Base-by-base conservation (phyloP, 2,888 invertebrate genomes). In the Ethmia dodecea region DNA sequence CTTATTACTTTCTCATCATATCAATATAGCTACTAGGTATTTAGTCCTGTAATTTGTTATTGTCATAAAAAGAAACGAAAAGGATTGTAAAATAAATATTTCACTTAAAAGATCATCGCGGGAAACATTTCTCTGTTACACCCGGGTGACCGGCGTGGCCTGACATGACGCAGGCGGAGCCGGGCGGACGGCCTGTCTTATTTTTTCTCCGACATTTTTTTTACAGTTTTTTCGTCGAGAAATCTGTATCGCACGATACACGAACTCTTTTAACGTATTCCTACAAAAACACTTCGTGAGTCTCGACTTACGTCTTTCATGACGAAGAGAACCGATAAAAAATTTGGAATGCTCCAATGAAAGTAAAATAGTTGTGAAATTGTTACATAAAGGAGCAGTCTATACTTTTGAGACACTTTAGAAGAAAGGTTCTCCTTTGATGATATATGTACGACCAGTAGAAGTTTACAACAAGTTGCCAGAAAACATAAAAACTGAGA, bases 191-290 rank as follows among this genome's bases (percentile, higher is more conserved):
- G 59, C 60, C 52, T 51, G 51, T 60, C 61, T 60, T 57, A 55
- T 52, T 42, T 47, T 35, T 37, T 31, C 37, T 43, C 45, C 48
- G 49, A 52, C 52, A 52, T 55, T 60, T 59, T 62, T 57, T 56
- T 50, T 47, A 8, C 39, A 47, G 35, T 53, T 44, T 63, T 70
- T 69, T 62, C 54, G 47, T 65, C 55, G 61, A 68, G 64, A 72
- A 77, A 76, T 77, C 71, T 74, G 75, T 77, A 79, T 75, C 64
- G 77, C 77, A 78, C 76, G 73, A 66, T 64, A 70, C 58, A 65
- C 62, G 63, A 62, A 64, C 48, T 64, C 61, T 60, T 67, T 69
- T 62, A 60, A 55, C 52, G 49, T 61, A 43, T 48, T 53, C 55
- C 50, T 50, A 49, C 30, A 52, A 55, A 55, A 62, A 64, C 40